Evolutionary conservation across 2,113 vertebrate species (phyloP).

Genomic region (Mirounga angustirostris): DNA sequence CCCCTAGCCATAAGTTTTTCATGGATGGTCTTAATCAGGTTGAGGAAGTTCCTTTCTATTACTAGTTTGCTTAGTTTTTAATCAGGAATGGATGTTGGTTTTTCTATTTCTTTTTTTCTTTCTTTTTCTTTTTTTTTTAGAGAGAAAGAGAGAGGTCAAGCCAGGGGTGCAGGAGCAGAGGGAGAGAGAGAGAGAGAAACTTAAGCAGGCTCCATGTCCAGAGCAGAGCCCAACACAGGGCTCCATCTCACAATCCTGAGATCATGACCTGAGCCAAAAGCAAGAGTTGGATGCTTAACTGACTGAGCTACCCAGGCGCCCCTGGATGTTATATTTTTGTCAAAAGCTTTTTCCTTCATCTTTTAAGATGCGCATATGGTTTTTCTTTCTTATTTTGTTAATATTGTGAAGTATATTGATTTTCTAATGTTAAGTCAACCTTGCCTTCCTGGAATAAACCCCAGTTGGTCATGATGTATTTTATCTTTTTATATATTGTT

Average conservation of each 20-base stretch:
- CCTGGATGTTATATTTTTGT: neutral
- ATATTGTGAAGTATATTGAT: neutral
- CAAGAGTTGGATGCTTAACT: neutral
- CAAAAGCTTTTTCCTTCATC: neutral
- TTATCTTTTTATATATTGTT: neutral
- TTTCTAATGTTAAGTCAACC: constrained; percentile 12
- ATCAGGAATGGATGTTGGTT: neutral
- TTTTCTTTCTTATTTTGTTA: neutral
- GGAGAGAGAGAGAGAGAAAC: neutral
- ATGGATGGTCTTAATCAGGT: neutral
- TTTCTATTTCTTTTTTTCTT: neutral
- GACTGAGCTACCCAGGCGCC: neutral
- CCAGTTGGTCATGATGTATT: neutral
- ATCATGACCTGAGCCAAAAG: neutral
- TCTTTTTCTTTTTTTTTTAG: neutral
- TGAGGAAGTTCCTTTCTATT: neutral
- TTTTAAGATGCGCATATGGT: neutral
- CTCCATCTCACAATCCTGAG: neutral
- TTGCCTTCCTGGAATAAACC: neutral
- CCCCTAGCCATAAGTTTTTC: neutral
- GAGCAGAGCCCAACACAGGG: neutral
- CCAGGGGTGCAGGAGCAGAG: neutral
- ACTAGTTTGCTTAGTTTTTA: constrained; percentile 10
- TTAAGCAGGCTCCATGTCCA: neutral
- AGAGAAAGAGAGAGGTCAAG: neutral